phyloP scores from a whole-genome alignment of 2,888 invertebrate genomes.

The Nasonovia ribisnigri region DNA sequence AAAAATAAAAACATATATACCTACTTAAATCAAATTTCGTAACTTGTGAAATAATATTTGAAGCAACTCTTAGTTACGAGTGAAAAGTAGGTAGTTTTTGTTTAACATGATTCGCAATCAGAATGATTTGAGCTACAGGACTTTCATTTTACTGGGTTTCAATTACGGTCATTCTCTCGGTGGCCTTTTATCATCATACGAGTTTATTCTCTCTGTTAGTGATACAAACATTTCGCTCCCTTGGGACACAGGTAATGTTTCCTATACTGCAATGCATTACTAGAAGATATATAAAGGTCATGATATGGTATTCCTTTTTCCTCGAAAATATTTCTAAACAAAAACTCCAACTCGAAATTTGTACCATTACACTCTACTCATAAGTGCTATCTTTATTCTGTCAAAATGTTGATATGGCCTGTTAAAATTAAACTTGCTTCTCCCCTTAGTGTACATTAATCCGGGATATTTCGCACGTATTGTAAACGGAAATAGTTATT shows the following conservation, averaged over 20 bases:
- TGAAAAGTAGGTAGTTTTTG: conserved; percentile 14
- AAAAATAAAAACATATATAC: neutral
- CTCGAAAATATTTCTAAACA: conserved; percentile 9
- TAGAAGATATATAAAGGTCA: neutral
- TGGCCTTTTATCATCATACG: neutral
- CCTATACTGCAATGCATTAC: conserved; percentile 15
- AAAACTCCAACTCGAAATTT: neutral
- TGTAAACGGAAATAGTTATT: neutral
- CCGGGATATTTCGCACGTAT: neutral
- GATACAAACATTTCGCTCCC: conserved; percentile 24
- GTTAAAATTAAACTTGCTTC: conserved; percentile 4
- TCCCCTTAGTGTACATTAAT: neutral
- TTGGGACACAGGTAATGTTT: conserved; percentile 24
- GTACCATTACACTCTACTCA: neutral
- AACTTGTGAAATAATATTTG: neutral
- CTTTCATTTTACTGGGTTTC: conserved; percentile 36
- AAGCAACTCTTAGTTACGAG: neutral
- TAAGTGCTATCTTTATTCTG: neutral
- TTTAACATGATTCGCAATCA: neutral
- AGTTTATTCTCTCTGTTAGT: neutral
- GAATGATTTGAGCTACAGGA: neutral
- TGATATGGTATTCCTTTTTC: neutral
- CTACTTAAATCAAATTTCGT: neutral
- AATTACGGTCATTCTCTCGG: conserved; percentile 13
- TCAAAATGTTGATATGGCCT: neutral